phyloP scores from a whole-genome alignment of 2,888 invertebrate genomes.

The Pyralis farinalis region DNA sequence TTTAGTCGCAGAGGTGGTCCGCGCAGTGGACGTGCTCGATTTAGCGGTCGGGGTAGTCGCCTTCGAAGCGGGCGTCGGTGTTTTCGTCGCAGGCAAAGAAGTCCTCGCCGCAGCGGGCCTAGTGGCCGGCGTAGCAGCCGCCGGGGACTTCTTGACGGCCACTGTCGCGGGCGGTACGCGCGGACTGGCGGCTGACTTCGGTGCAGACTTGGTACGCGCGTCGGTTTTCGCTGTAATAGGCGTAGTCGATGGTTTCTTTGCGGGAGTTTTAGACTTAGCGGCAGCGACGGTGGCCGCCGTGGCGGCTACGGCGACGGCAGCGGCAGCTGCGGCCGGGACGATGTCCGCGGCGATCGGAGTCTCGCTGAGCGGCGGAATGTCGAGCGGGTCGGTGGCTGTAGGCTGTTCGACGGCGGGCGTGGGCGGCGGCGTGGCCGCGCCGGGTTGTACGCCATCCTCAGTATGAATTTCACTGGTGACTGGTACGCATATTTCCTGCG shows the following conservation, averaged over 20 bases:
- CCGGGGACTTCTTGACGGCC: constrained; percentile 20
- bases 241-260: constrained; percentile 41
- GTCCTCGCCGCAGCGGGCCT: constrained; percentile 25
- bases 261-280: constrained; percentile 29
- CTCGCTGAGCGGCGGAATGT: constrained; percentile 24
- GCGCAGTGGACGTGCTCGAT: constrained; percentile 24
- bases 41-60: constrained; percentile 25
- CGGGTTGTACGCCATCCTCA: constrained; percentile 45
- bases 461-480: constrained; percentile 60
- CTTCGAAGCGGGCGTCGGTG: constrained; percentile 23
- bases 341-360: constrained; percentile 31
- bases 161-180: constrained; percentile 32
- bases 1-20: constrained; percentile 26
- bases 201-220: constrained; percentile 26
- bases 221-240: constrained; percentile 31
- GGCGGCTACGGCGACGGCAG: constrained; percentile 31
- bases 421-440: constrained; percentile 31
- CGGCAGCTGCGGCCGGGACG: constrained; percentile 43
- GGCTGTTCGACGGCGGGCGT: constrained; percentile 36
- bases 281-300: constrained; percentile 30
- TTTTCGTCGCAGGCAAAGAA: constrained; percentile 29
- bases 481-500: constrained; percentile 72
- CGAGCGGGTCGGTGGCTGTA: constrained; percentile 34
- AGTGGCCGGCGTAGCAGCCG: constrained; percentile 20
- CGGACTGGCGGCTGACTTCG: constrained; percentile 23